Evolutionary conservation across 2,797 vertebrate species (phyloP), one percentile per base, ranked within the genome.

Genomic region (Pipistrellus nathusii): DNA sequence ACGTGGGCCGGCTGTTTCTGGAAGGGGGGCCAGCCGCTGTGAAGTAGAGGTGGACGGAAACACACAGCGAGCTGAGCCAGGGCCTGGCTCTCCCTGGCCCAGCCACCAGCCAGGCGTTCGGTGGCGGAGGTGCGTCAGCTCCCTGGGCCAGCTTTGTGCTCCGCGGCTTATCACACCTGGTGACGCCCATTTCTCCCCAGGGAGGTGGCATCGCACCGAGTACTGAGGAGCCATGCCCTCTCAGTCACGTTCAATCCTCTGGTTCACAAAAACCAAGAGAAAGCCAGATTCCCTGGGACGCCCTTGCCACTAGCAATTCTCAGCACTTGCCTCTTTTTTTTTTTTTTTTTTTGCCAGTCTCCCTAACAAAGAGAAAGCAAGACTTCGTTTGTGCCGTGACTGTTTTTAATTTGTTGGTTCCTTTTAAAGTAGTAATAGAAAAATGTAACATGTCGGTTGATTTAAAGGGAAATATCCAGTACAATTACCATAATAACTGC

Each of bases 391-490:
- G 62, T 20, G 66, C 21, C 10, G 30, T 55, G 78, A 35, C 92
- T 78, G n/a, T n/a, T 90, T 96, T 83, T 66, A 51, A 86, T 75
- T 94, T 82, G 48, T 53, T 13, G 7, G 64, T 44, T 84, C 81
- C n/a, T 53, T 44, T 76, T 62, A 88, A 80, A 20, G 30, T 51
- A 85, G 53, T 55, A 85, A 91, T 23, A 89, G 6, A 88, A 75
- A 95, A 80, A 66, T 78, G 71, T 55, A 69, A 89, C 41, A 90
- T 21, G 48, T 38, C 83, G 48, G 25, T 69, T 91, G 51, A 76
- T 32, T 17, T 72, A 93, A 87, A 93, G 84, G 62, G 64, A 95
- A 91, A 93, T 89, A 71, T 82, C 90, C 90, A 87, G 59, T n/a
- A 62, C 7, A 71, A 51, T 83, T 73, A 90, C 10, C 35, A 75